Base-by-base conservation (phyloP, 2,113 vertebrate genomes). In the Orcinus orca region DNA sequence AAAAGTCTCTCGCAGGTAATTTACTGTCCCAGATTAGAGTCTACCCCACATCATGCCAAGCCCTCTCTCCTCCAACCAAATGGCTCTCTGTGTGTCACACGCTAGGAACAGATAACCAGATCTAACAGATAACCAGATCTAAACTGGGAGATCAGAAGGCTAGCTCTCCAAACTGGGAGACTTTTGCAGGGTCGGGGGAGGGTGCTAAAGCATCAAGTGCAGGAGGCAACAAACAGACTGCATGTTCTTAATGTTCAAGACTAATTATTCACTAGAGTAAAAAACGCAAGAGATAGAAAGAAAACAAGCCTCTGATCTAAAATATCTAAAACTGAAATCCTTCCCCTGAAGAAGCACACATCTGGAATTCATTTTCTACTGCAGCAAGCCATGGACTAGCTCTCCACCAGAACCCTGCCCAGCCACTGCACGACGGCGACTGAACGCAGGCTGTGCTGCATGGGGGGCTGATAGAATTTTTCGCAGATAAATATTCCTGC, bases 401-500 rank as follows among this genome's bases (percentile, higher is more conserved):
- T 73, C 18, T 5, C 0, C 36, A 58, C 80, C 0, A 55, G 67
- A 68, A 23, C 11, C 0, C 0, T 79, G 18, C 92, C 80, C 38
- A 26, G 89, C 12, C 63, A 90, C 96, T 13, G 25, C 0, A 5
- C 21, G 0, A 23, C 29, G 36, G 31, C 13, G 92, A 96, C 41
- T n/a, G 47, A 93, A 97, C 50, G n/a, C 90, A 97, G 29, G 92
- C 93, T 89, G 80, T 67, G 90, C 90, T 93, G 2, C 71, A 88
- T 3, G 10, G 95, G 81, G 26, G 96, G 91, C 84, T 58, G 91
- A 98, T 67, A 97, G 94, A 95, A 88, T 90, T 97, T 97, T 96
- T 89, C 96, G 95, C 97, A 63, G 93, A 93, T 67, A 98, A 96
- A 81, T 98, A 96, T 96, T 98, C 96, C 73, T 97, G 96, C 98